Evolutionary conservation across 2,113 vertebrate genomes (phyloP), one percentile per base, ranked within the genome.

Genomic region (Ammospiza caudacuta): DNA sequence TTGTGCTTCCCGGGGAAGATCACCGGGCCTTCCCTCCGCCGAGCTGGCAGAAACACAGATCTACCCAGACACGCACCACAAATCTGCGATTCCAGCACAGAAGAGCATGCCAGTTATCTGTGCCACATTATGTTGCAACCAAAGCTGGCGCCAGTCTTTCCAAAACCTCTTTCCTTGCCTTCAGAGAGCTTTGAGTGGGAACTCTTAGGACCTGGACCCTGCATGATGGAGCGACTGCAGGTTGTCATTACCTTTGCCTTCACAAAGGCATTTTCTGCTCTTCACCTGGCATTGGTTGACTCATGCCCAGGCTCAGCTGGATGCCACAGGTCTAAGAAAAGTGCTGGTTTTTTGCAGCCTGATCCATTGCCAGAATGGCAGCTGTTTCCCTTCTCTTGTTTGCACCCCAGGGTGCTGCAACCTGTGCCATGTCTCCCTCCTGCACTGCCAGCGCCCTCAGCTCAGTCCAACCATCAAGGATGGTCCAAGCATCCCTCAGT

Each of bases 41-140:
- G 0, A 69, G 37, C 49, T 1, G 2, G 27, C 31, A 52, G 3
- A 3, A 51, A 23, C 0, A 0, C 3, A 9, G 18, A 19, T 23
- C 11, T 11, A 1, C 33, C 8, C 7, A 0, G n/a, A 44, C 25
- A n/a, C 1, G 41, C 76, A n/a, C 3, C 2, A 8, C 0, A 33
- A 29, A 68, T 29, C 35, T 11, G 5, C 0, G 0, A 41, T 44
- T 72, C 41, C 58, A 68, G 29, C 70, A 14, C 0, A 0, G 37
- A 9, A 81, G 23, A 61, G 8, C 81, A 33, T 0, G 15, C 31
- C 31, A 41, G 25, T 41, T 14, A 7, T 8, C 31, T 2, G 1
- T 52, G 14, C 7, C 8, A 17, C 44, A 6, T 33, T 41, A 18
- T 3, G 3, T 6, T 46, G 55, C 9, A 37, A 67, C 7, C 0